phyloP scores from a whole-genome alignment of 2,113 vertebrate genomes.

The Chauna torquata region DNA sequence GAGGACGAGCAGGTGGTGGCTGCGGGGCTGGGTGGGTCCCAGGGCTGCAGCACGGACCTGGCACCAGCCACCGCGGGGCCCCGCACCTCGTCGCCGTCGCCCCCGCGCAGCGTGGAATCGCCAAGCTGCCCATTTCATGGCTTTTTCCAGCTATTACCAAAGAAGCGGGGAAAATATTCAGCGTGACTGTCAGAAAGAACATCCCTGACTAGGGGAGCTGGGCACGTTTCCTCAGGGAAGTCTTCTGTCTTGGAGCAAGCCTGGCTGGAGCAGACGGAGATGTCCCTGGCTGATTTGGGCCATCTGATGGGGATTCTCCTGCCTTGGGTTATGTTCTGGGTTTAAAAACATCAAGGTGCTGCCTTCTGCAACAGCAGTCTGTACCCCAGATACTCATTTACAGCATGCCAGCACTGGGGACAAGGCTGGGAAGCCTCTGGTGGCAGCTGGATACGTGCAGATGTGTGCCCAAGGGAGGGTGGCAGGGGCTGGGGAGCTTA shows the following conservation, averaged over 20 bases:
- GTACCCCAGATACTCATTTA: background rate
- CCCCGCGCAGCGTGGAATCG: rapidly evolving
- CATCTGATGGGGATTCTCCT: background rate
- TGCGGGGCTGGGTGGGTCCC: background rate
- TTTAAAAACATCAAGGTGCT: background rate
- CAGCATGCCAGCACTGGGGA: background rate
- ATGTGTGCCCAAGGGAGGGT: background rate
- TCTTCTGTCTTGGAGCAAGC: background rate
- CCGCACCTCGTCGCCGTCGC: background rate
- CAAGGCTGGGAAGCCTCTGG: background rate
- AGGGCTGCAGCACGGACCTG: background rate
- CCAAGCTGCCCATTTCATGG: slow-evolving; percentile 30
- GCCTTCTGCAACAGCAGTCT: background rate
- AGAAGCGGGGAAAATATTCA: background rate
- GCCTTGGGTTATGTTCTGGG: background rate
- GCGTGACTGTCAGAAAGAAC: slow-evolving; percentile 57
- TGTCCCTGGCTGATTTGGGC: background rate
- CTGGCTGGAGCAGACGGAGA: background rate
- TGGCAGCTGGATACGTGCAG: background rate
- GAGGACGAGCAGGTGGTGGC: slow-evolving; percentile 9
- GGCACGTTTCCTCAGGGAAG: background rate
- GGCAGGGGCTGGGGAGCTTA: background rate
- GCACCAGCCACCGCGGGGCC: background rate
- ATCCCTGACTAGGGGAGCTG: background rate
- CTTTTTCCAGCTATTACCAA: slow-evolving; percentile 17